Evolutionary conservation across 2,113 vertebrate species (phyloP).

Genomic region (Damaliscus lunatus): DNA sequence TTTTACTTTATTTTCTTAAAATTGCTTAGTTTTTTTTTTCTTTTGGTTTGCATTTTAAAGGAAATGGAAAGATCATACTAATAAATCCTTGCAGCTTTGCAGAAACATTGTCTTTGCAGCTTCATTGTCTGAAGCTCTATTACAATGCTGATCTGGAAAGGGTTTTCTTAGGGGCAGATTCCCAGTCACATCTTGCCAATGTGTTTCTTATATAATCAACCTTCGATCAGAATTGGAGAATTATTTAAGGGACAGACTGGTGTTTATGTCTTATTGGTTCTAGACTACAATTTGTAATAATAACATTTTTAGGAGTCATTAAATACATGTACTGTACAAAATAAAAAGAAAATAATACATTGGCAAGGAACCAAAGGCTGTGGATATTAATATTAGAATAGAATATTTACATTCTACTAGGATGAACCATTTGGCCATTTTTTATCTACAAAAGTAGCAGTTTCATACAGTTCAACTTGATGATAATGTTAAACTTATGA

Average conservation of each 20-base stretch:
- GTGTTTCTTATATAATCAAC: neutral
- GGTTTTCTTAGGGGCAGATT: neutral
- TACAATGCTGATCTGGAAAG: neutral
- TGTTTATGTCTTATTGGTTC: neutral
- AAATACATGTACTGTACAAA: neutral
- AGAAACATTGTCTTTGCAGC: neutral
- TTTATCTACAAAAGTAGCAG: neutral
- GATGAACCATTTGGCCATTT: neutral
- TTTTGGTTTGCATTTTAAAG: neutral
- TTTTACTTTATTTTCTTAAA: neutral
- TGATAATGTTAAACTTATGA: neutral
- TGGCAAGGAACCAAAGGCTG: neutral
- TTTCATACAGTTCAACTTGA: neutral
- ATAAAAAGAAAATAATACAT: neutral
- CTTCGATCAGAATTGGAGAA: neutral
- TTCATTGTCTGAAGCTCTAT: neutral
- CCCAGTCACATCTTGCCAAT: neutral
- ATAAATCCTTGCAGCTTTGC: neutral
- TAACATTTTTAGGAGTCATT: neutral
- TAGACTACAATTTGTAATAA: slow-evolving; percentile 14
- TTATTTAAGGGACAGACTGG: neutral
- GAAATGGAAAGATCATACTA: neutral
- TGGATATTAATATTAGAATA: neutral
- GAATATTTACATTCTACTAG: neutral
- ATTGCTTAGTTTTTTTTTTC: neutral